A percentile compares a stretch with the other conserved stretches of the same genome.
Evolutionary conservation across 2,113 vertebrate genomes (phyloP).

Genomic region (Falco punctatus): DNA sequence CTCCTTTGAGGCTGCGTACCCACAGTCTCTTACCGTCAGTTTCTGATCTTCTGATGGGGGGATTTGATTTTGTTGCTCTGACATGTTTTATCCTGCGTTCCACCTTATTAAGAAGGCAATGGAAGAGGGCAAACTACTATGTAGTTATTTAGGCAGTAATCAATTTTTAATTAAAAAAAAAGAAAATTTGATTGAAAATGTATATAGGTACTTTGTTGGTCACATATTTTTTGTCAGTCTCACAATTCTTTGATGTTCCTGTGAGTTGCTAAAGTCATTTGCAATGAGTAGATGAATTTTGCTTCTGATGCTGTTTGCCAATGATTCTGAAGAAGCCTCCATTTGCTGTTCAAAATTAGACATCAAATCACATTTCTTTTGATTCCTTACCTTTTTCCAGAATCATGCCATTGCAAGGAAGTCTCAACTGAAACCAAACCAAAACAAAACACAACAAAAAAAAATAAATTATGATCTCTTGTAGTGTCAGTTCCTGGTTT

Average conservation of each 20-base stretch:
- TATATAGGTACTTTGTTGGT: not conserved
- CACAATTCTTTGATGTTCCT: not conserved
- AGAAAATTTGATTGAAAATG: not conserved
- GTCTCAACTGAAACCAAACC: not conserved
- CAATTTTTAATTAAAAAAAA: not conserved
- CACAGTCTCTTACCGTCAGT: not conserved
- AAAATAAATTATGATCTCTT: not conserved
- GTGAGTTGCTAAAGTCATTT: not conserved
- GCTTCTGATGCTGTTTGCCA: not conserved
- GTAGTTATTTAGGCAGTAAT: not conserved
- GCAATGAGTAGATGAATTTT: not conserved
- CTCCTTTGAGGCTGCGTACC: not conserved
- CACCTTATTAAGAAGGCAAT: not conserved
- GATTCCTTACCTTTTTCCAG: not conserved
- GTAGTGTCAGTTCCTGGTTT: rapidly evolving
- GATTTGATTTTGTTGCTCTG: not conserved
- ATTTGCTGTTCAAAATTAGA: not conserved
- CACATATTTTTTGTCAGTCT: not conserved
- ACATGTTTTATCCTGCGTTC: not conserved
- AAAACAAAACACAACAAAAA: not conserved
- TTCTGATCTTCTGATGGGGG: not conserved
- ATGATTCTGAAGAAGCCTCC: not conserved
- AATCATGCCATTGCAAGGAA: not conserved
- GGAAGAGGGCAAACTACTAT: not conserved
- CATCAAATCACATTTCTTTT: not conserved